Conservation (phyloP, 2,888 invertebrate genomes). For the Meteorus colon region DNA sequence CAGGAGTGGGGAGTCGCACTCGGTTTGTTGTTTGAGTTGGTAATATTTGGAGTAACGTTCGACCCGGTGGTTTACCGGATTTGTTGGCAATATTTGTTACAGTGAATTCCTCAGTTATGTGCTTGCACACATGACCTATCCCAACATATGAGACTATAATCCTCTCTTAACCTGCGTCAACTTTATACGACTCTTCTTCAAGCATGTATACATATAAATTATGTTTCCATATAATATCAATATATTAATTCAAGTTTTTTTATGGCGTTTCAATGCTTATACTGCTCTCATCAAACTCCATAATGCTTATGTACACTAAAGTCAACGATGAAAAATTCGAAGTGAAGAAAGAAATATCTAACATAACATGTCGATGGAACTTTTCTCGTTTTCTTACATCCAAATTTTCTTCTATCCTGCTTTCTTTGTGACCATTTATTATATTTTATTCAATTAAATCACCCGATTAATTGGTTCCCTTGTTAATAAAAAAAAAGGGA, state of each 20-base stretch:
- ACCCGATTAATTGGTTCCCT: background rate
- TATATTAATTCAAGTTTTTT: background rate
- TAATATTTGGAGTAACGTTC: conserved; percentile 68
- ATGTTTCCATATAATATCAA: background rate
- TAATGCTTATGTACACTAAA: too few species aligned
- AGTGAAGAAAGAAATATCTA: too few species aligned
- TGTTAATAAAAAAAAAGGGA: too few species aligned
- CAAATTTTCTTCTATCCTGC: too few species aligned
- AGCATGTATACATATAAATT: background rate
- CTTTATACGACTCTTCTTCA: conserved; percentile 11
- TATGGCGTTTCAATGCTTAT: too few species aligned
- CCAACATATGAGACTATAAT: conserved; percentile 45
- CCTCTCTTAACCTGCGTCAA: conserved; percentile 38
- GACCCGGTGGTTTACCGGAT: conserved; percentile 65
- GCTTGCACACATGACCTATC: conserved; percentile 45
- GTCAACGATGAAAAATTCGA: too few species aligned
- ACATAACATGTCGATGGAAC: too few species aligned
- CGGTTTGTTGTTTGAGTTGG: conserved; percentile 65
- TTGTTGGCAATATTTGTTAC: conserved; percentile 66
- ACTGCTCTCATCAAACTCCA: too few species aligned
- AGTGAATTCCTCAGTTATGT: conserved; percentile 53
- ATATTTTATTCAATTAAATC: conserved; percentile 27
- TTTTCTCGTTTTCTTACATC: too few species aligned
- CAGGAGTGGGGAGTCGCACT: conserved; percentile 58
- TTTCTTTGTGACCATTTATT: conserved; percentile 24